phyloP scores from a whole-genome alignment of 2,888 invertebrate genomes.

The Caenorhabditis sp. region DNA sequence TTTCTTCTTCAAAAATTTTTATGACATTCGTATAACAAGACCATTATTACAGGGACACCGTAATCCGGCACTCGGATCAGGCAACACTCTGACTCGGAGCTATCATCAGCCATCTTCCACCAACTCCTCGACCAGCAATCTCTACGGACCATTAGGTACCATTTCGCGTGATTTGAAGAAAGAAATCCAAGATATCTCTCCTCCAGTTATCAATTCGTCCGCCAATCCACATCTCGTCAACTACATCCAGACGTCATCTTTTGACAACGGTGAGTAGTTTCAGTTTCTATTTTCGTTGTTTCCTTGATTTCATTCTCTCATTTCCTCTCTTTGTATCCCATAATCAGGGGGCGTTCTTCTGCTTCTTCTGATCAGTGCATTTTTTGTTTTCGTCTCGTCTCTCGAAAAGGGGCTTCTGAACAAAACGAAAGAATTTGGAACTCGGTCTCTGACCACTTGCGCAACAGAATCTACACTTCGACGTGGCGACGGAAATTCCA shows the following conservation, averaged over 20 bases:
- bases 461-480: constrained; percentile 37
- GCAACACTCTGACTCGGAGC: constrained; percentile 60
- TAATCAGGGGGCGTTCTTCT: constrained; percentile 10
- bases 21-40: too few species aligned
- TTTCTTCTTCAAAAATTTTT: too few species aligned
- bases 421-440: constrained; percentile 21
- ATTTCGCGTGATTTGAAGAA: constrained; percentile 49
- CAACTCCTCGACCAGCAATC: constrained; percentile 58
- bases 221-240: constrained; percentile 56
- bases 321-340: neutral
- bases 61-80: constrained; percentile 61
- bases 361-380: constrained; percentile 3
- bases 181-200: constrained; percentile 40
- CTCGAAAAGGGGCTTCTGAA: constrained; percentile 17
- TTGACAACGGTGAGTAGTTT: constrained; percentile 60
- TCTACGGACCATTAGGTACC: constrained; percentile 59
- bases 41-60: constrained; percentile 53
- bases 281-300: neutral
- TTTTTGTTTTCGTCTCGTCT: neutral
- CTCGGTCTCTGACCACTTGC: constrained; percentile 60
- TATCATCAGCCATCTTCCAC: constrained; percentile 67
- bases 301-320: neutral
- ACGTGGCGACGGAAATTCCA: constrained; percentile 52
- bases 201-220: constrained; percentile 53
- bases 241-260: constrained; percentile 58